These are phyloP conservation scores for Sphenopsis melanotis DNA, from an alignment of 2,797 vertebrate species.

Conservation along the genomic window DNA sequence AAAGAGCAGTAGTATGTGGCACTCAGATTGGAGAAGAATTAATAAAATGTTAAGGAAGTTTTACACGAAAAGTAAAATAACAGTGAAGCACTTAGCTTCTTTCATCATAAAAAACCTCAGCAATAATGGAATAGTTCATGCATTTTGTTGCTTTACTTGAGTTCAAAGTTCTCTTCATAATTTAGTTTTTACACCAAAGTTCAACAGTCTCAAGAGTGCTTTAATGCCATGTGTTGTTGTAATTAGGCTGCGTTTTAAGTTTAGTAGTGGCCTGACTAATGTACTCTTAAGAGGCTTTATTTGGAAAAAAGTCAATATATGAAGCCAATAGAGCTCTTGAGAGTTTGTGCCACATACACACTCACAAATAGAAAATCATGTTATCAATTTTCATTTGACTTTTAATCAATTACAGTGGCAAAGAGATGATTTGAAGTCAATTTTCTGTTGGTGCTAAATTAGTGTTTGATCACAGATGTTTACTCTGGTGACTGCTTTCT, in stretches of 20 bases:
- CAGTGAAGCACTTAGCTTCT: neutral
- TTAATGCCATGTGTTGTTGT: constrained; percentile 64
- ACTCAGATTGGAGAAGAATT: neutral
- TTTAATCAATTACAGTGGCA: constrained; percentile 91
- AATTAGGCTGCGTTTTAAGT: constrained; percentile 77
- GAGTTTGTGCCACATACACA: constrained; percentile 64
- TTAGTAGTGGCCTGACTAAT: constrained; percentile 77
- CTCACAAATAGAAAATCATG: constrained; percentile 77
- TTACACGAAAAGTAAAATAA: neutral
- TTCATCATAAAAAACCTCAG: neutral
- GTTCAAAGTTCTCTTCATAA: constrained; percentile 20
- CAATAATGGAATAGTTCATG: neutral
- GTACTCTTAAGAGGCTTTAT: constrained; percentile 78
- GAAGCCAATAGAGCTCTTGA: constrained; percentile 69
- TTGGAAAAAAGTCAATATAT: constrained; percentile 76
- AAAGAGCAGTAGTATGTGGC: neutral
- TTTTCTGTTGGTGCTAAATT: constrained; percentile 82
- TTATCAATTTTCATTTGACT: constrained; percentile 96
- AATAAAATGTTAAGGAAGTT: neutral
- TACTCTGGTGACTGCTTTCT: constrained; percentile 62
- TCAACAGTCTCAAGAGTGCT: neutral
- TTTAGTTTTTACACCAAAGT: constrained; percentile 21
- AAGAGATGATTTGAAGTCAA: constrained; percentile 93
- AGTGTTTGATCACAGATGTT: constrained; percentile 73
- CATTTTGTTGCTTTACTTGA: neutral